Evolutionary conservation across 2,113 vertebrate species (phyloP).

Genomic region (Onychorhynchus coronatus): DNA sequence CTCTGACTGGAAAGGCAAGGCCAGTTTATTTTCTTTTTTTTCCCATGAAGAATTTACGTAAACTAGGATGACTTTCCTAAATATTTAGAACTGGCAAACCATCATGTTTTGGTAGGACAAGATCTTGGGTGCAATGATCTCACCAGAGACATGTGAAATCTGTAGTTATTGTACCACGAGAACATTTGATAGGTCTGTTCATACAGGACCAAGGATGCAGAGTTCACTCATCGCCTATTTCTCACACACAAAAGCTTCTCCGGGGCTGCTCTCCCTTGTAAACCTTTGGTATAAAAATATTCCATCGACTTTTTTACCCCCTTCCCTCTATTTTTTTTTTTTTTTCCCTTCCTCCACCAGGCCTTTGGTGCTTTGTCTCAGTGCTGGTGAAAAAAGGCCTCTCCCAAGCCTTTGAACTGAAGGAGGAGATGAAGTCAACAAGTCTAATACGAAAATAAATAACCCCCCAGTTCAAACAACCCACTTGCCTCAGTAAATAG

Average conservation of each 20-base stretch:
- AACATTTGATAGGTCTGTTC: background rate
- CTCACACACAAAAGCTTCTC: background rate
- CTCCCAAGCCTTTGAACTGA: conserved; percentile 38
- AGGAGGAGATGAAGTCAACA: conserved; percentile 71
- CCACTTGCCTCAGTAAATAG: conserved; percentile 62
- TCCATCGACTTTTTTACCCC: background rate
- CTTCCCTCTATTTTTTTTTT: background rate
- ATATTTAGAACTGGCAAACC: background rate
- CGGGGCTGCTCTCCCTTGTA: background rate
- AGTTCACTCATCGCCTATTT: background rate
- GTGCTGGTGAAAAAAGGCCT: conserved; percentile 16
- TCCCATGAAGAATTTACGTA: too few relatives aligned
- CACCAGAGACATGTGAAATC: background rate
- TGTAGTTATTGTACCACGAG: rapidly evolving
- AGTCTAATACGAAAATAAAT: conserved; percentile 74
- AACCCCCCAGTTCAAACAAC: conserved; percentile 69
- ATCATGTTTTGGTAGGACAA: background rate
- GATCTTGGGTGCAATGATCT: background rate
- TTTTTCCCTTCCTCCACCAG: background rate
- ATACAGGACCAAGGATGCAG: background rate
- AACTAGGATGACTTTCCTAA: background rate
- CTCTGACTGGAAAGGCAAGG: background rate
- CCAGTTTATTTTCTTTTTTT: background rate
- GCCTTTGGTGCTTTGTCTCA: conserved; percentile 55
- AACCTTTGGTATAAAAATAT: background rate